Evolutionary conservation across 2,113 vertebrate genomes (phyloP), one percentile per base, ranked within the genome.

Genomic region (Gobio gobio): DNA sequence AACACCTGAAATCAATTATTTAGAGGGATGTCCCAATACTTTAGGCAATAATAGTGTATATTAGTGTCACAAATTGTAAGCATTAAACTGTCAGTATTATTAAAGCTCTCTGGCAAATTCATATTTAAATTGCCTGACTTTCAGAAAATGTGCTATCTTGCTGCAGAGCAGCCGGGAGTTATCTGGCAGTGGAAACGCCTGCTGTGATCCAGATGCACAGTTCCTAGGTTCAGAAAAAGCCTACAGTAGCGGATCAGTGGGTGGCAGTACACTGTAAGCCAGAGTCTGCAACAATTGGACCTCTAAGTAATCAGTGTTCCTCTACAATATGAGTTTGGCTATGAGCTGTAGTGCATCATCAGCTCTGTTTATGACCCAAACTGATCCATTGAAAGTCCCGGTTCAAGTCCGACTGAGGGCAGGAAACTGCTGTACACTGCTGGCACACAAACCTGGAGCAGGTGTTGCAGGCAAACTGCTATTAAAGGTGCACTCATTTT

Each of bases 221-320:
- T 18, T 56, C 47, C 58, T 58, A 18, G 9, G 16, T 29, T 75
- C 72, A 76, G 18, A 8, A 66, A 66, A 64, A 66, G 12, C 43
- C 61, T 66, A 24, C 24, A 68, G 78, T 49, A 49, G 4, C 29
- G 43, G 78, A 79, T 26, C 58, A 45, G 78, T 79, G 58, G 78
- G 77, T 6, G 58, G 77, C 24, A 77, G 26, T 3, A 74, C 40
- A 29, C 75, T 58, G 51, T 22, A 78, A 54, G 51, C 75, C 29
- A 43, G 22, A 77, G 61, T 49, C 61, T 49, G 45, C 43, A 81
- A 66, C 78, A 68, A 20, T 45, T 81, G 78, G 24, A 66, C 18
- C 78, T 49, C 45, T 22, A 49, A 66, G 10, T 68, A 81, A 66
- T 51, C 61, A 66, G 22, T 47, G 26, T 58, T 56, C 20, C 78